Conservation (phyloP, 37 sponge, comb jelly and placozoan species). For the Amphimedon queenslandica region DNA sequence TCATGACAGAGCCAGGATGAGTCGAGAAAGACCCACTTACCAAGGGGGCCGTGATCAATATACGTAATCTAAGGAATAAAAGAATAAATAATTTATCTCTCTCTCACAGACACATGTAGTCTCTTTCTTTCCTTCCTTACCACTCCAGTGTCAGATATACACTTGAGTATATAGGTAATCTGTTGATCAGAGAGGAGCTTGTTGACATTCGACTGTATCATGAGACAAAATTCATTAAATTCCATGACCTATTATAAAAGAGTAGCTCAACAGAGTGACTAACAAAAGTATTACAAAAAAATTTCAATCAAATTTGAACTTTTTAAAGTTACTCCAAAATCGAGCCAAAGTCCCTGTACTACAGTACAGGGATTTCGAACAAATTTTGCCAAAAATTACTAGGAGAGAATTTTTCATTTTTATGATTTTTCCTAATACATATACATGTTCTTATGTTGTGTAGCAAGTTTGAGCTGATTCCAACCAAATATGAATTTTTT, state of each 20-base stretch:
- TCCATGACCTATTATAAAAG: conserved; percentile 15
- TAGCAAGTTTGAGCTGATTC: too few relatives aligned
- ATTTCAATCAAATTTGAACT: too few relatives aligned
- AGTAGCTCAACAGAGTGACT: too few relatives aligned
- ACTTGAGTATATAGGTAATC: conserved; percentile 46
- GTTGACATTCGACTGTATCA: conserved; percentile 55
- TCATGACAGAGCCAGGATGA: conserved; percentile 74
- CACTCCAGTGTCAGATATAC: conserved; percentile 64
- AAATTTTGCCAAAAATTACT: too few relatives aligned
- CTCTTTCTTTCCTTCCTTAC: conserved; percentile 32
- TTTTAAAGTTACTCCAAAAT: too few relatives aligned
- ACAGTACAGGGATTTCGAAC: too few relatives aligned
- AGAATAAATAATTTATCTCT: not conserved
- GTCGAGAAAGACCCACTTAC: conserved; percentile 53
- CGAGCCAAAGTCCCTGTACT: too few relatives aligned
- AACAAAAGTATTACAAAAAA: too few relatives aligned
- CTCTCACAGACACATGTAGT: not conserved
- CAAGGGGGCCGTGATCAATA: conserved; percentile 43
- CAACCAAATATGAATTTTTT: too few relatives aligned
- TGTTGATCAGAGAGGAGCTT: conserved; percentile 61
- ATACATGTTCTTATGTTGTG: too few relatives aligned
- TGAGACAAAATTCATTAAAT: conserved; percentile 31
- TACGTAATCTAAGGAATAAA: conserved; percentile 55
- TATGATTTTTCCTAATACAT: too few relatives aligned
- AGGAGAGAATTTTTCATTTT: too few relatives aligned